Conservation (phyloP, 2,113 vertebrate species). For the Phylloscopus whistleri region DNA sequence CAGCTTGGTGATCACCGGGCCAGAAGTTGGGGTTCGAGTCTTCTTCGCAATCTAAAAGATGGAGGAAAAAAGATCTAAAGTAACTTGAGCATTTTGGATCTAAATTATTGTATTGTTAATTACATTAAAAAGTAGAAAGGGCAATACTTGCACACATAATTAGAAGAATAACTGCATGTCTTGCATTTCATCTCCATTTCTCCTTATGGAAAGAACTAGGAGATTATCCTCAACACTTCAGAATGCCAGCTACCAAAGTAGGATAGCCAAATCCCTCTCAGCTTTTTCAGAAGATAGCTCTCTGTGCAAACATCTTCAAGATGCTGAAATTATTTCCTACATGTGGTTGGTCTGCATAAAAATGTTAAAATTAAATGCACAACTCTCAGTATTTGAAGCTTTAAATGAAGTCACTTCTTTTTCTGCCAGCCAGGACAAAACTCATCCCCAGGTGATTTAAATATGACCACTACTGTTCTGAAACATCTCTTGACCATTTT, state of each 20-base stretch:
- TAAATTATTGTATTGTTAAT: neutral
- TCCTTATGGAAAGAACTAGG: neutral
- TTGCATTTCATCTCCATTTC: neutral
- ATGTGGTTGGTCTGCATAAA: neutral
- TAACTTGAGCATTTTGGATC: neutral
- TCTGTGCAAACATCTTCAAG: neutral
- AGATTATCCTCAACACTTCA: neutral
- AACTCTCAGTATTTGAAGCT: neutral
- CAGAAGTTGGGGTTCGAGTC: conserved; percentile 86
- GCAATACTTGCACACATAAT: neutral
- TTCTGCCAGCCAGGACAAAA: neutral
- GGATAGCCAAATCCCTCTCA: neutral
- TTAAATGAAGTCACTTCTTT: neutral
- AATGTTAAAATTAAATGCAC: neutral
- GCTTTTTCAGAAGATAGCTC: neutral
- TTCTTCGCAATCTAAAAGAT: conserved; percentile 92
- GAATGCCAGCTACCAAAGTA: neutral
- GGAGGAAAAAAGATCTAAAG: conserved; percentile 34
- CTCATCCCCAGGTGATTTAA: neutral
- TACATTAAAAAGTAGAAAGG: neutral
- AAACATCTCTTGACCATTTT: neutral
- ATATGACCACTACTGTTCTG: neutral
- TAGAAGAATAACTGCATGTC: neutral
- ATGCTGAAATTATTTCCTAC: neutral
- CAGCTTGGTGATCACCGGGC: conserved; percentile 91